phyloP scores from a whole-genome alignment of 2,888 invertebrate genomes.

The Drosophila nr. perissopoda region DNA sequence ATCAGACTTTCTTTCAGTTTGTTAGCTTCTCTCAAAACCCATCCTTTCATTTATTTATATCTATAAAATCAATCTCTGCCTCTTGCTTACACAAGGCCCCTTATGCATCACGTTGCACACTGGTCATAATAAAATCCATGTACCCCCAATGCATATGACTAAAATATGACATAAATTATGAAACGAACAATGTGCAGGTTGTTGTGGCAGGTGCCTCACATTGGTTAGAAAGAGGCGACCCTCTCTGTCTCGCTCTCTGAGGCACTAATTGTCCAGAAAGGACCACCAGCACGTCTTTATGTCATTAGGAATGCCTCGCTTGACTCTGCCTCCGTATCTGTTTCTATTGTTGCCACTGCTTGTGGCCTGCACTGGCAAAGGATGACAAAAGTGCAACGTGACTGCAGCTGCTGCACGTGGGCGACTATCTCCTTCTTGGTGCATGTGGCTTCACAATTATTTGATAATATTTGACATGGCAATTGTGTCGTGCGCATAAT shows the following conservation, averaged over 20 bases:
- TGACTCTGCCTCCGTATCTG: conserved; percentile 18
- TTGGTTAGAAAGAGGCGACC: not conserved
- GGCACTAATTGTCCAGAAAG: conserved; percentile 77
- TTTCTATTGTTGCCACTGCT: conserved; percentile 8
- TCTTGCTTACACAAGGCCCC: not conserved
- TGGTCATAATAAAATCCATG: conserved; percentile 17
- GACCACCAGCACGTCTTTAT: conserved; percentile 68
- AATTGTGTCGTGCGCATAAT: conserved; percentile 80
- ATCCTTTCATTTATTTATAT: not conserved
- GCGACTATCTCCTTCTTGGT: conserved; percentile 2
- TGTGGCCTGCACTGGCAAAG: conserved; percentile 53
- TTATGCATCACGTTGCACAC: conserved; percentile 24
- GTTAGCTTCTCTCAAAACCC: not conserved
- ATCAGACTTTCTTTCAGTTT: not conserved
- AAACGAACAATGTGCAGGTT: conserved; percentile 53
- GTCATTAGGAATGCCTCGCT: conserved; percentile 71
- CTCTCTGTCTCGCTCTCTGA: conserved; percentile 11
- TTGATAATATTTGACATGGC: conserved; percentile 77
- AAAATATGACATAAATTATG: conserved; percentile 74
- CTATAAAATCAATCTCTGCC: not conserved
- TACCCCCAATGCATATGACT: conserved; percentile 29
- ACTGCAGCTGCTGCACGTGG: conserved; percentile 75
- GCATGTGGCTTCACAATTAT: conserved; percentile 65
- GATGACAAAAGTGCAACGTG: conserved; percentile 79
- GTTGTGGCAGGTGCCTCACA: conserved; percentile 63